A percentile compares a stretch with the other conserved stretches of the same genome.
These are phyloP conservation scores for Pseudorectes ferrugineus DNA, from an alignment of 2,113 vertebrate genomes.

Conservation along the genomic window DNA sequence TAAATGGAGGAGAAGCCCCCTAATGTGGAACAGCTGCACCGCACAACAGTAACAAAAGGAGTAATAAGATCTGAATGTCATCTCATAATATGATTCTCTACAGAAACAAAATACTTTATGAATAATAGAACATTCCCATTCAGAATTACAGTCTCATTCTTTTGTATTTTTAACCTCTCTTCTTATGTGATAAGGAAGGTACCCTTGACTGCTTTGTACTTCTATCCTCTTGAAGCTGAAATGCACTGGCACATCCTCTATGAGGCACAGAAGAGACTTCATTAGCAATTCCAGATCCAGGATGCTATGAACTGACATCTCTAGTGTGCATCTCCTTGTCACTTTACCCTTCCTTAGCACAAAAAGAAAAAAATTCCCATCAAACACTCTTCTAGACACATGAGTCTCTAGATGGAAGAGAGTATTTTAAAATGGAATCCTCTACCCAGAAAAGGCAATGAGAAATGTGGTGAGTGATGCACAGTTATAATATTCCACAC, in stretches of 20 bases:
- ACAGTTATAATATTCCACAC: background rate
- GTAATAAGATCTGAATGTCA: constrained; percentile 50
- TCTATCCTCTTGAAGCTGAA: constrained; percentile 50
- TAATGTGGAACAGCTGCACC: constrained; percentile 25
- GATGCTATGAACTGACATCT: constrained; percentile 61
- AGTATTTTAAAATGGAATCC: background rate
- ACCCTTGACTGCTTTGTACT: constrained; percentile 59
- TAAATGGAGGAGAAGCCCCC: background rate
- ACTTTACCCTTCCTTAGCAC: constrained; percentile 31
- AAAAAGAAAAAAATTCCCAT: background rate
- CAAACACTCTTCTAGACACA: constrained; percentile 30
- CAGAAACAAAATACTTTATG: constrained; percentile 66
- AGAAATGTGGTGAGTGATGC: background rate
- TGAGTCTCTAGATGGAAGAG: background rate
- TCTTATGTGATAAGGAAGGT: constrained; percentile 56
- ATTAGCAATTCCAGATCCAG: constrained; percentile 63
- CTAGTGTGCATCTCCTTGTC: constrained; percentile 38
- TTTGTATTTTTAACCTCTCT: constrained; percentile 59
- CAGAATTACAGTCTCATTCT: constrained; percentile 52
- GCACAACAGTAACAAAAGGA: constrained; percentile 30
- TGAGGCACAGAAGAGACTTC: constrained; percentile 39
- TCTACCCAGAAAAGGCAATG: background rate
- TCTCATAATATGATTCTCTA: constrained; percentile 50
- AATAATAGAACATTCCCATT: constrained; percentile 66
- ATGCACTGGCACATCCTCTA: constrained; percentile 45